phyloP scores from a whole-genome alignment of 2,113 vertebrate species.

The Vidua macroura region DNA sequence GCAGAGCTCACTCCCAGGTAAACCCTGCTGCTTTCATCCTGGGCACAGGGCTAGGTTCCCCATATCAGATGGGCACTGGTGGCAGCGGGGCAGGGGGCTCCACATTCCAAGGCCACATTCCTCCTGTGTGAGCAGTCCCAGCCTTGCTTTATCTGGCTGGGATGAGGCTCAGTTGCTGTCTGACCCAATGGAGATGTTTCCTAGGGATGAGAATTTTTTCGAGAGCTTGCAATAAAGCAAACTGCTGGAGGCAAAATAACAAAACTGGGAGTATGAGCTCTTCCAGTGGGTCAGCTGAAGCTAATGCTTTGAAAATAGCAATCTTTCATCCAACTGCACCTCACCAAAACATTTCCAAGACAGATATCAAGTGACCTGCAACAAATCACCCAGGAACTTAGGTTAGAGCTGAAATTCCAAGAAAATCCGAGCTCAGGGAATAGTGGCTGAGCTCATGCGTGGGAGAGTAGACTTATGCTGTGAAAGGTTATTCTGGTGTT shows the following conservation, averaged over 20 bases:
- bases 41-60: background rate
- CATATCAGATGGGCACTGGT: fast-evolving
- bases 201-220: background rate
- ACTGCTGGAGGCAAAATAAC: background rate
- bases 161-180: background rate
- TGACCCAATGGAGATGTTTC: background rate
- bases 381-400: background rate
- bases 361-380: background rate
- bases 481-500: background rate
- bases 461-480: background rate
- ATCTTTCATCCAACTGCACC: background rate
- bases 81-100: background rate
- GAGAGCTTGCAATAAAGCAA: background rate
- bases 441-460: background rate
- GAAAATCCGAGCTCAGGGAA: background rate
- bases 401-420: background rate
- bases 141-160: background rate
- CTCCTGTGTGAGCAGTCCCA: background rate
- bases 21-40: background rate
- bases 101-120: fast-evolving
- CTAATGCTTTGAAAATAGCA: background rate
- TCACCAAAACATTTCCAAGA: background rate
- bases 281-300: background rate
- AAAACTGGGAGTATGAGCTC: background rate
- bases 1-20: background rate